Evolutionary conservation across 2,888 invertebrate species (phyloP).

Genomic region (Ethmia dodecea): DNA sequence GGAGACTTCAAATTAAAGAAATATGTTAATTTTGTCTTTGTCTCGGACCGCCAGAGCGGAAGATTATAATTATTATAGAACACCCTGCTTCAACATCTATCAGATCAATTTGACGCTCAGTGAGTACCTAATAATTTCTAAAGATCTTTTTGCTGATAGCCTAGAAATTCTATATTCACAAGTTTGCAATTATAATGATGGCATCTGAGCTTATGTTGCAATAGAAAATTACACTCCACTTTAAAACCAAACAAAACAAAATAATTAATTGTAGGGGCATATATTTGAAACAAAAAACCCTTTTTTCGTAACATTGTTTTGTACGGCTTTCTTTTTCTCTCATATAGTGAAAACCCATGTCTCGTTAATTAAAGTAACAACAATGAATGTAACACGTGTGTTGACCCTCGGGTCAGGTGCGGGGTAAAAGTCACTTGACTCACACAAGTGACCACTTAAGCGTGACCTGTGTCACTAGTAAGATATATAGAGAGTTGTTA

Average conservation of each 20-base stretch:
- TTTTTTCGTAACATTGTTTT: constrained; percentile 13
- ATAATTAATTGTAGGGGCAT: not conserved
- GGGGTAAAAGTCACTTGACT: constrained; percentile 22
- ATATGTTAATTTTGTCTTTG: constrained; percentile 73
- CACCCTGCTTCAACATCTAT: constrained; percentile 42
- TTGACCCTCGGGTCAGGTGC: constrained; percentile 32
- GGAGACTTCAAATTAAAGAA: constrained; percentile 61
- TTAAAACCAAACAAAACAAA: not conserved
- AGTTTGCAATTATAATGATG: no score
- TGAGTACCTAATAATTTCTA: no score
- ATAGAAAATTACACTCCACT: no score
- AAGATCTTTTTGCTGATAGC: no score
- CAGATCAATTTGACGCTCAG: constrained; percentile 30
- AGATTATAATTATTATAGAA: constrained; percentile 70
- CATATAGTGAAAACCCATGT: constrained; percentile 33
- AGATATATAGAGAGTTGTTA: not conserved
- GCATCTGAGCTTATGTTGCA: no score
- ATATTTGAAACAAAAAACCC: constrained; percentile 1
- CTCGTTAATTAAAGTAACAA: constrained; percentile 42
- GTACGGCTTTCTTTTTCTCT: constrained; percentile 20
- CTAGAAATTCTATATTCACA: no score
- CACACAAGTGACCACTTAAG: not conserved
- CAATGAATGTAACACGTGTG: constrained; percentile 31
- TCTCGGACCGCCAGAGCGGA: constrained; percentile 61
- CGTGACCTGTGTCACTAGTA: not conserved